Base-by-base conservation (phyloP, 2,113 vertebrate species). In the Riparia riparia region DNA sequence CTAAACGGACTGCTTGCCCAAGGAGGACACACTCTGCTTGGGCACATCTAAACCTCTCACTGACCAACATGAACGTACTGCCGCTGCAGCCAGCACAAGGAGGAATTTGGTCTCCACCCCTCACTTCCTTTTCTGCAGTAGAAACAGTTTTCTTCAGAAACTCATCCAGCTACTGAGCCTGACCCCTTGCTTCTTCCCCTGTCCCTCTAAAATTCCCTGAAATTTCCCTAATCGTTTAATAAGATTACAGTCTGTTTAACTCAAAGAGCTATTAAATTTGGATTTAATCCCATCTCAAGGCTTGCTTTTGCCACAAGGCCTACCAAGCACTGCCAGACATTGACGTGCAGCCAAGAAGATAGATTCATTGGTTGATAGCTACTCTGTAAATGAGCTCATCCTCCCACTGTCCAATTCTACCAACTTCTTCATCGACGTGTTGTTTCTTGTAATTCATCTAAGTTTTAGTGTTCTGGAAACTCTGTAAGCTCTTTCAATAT, bases 331-430 rank as follows among this genome's bases (percentile, higher is more conserved):
- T 82, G 58, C 63, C 81, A 84, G 49, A 22, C 66, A 71, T 28
- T 78, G 82, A 47, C 0, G 0, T 3, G 6, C 22, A 78, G 73
- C 60, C 89, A 83, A 45, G 73, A 90, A 66, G 20, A 57, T 34
- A 94, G 78, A 90, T 92, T 44, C 21, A 50, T 8, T 66, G 20
- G 26, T 32, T 60, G 90, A 87, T 79, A 97, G 20, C 32, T 73
- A 17, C 51, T 51, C 37, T 57, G n/a, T 50, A 90, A 86, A 88
- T 95, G 54, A 94, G 39, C 50, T 94, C 71, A 96, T 73, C 50
- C 42, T 76, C 54, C 34, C 29, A 25, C 45, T 49, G 47, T n/a
- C 72, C 17, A 50, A 1, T 80, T 85, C 82, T 54, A 82, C 20
- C 42, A 15, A 21, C 58, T 91, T 83, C 47, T 86, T 82, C 78